These are phyloP conservation scores for Dromas ardeola DNA, from an alignment of 2,113 vertebrate genomes.

Conservation along the genomic window DNA sequence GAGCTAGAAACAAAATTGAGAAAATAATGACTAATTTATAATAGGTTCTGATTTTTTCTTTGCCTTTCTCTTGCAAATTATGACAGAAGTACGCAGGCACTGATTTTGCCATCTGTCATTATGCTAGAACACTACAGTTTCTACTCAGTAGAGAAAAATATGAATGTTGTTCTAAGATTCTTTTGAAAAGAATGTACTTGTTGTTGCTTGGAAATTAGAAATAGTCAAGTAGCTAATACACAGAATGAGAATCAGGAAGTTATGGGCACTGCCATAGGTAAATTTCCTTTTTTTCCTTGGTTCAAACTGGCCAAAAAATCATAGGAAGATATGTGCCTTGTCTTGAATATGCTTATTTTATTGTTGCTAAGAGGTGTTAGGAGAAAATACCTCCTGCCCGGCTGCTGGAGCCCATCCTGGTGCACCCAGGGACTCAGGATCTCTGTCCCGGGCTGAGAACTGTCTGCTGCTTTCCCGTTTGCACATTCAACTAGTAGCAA, in stretches of 20 bases:
- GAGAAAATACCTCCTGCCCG: not conserved
- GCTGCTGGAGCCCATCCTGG: not conserved
- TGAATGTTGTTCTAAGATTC: not conserved
- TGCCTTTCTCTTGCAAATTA: not conserved
- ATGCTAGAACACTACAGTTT: not conserved
- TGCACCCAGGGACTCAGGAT: not conserved
- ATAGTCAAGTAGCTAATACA: not conserved
- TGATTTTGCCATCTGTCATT: not conserved
- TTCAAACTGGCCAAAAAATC: not conserved
- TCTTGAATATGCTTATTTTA: not conserved
- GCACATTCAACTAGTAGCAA: not conserved
- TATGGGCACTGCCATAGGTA: not conserved
- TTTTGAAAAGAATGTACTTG: not conserved
- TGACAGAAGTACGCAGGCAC: not conserved
- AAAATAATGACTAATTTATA: slow-evolving; percentile 11
- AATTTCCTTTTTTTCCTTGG: not conserved
- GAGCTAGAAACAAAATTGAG: not conserved
- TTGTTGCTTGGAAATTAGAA: not conserved
- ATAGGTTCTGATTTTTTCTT: not conserved
- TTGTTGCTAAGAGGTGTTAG: not conserved
- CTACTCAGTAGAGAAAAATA: not conserved
- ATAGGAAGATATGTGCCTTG: not conserved
- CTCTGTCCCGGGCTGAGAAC: not conserved
- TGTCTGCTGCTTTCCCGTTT: not conserved
- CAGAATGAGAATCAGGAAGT: not conserved